Evolutionary conservation across 2,888 invertebrate genomes (phyloP).

Genomic region (Conomelus anceps): DNA sequence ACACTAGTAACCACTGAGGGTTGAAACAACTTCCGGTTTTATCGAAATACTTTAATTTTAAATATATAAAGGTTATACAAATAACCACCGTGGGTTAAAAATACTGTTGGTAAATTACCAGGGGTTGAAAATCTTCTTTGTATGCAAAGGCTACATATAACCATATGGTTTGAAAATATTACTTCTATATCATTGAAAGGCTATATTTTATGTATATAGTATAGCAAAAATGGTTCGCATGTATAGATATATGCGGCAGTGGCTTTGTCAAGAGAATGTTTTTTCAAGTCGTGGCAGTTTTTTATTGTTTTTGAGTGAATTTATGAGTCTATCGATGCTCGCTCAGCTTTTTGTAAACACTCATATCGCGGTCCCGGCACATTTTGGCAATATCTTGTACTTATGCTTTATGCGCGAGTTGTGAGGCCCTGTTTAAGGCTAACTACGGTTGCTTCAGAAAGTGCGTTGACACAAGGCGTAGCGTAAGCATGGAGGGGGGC

Average conservation of each 20-base stretch:
- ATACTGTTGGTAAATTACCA: too few species aligned
- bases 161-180: not conserved
- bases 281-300: not conserved
- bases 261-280: not conserved
- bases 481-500: constrained; percentile 69
- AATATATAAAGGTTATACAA: too few species aligned
- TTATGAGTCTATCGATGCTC: not conserved
- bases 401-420: not conserved
- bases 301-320: not conserved
- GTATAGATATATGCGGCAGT: not conserved
- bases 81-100: too few species aligned
- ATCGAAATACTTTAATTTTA: too few species aligned
- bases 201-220: not conserved
- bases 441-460: constrained; percentile 89
- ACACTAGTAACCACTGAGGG: too few species aligned
- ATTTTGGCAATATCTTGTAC: not conserved
- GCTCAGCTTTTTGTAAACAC: not conserved
- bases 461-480: constrained; percentile 87
- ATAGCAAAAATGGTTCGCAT: not conserved
- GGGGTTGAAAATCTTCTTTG: too few species aligned
- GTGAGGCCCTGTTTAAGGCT: constrained; percentile 32
- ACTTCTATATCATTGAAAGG: not conserved
- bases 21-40: too few species aligned
- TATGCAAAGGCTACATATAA: too few species aligned
- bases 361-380: not conserved